phyloP scores from a whole-genome alignment of 1,140 invertebrate species.

The Drosophila azteca region DNA sequence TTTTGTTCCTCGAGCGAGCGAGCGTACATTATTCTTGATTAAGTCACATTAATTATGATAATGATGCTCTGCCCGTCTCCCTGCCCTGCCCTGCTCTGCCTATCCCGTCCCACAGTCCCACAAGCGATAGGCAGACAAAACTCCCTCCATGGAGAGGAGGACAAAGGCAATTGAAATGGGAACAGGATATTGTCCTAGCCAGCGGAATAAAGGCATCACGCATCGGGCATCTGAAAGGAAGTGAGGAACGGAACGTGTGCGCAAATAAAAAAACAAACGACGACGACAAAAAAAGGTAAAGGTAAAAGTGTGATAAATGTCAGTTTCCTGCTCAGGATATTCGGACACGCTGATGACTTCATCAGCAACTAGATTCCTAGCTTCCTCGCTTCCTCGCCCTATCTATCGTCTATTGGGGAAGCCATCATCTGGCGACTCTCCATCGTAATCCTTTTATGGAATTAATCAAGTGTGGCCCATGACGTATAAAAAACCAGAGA shows the following conservation, averaged over 20 bases:
- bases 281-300: conserved; percentile 25
- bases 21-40: conserved; percentile 80
- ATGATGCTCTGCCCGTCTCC: conserved; percentile 70
- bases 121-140: conserved; percentile 27
- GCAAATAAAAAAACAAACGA: conserved; percentile 64
- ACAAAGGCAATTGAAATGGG: conserved; percentile 79
- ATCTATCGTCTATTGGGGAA: conserved; percentile 45
- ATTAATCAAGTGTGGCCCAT: conserved; percentile 80
- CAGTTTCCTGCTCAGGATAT: conserved; percentile 82
- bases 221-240: conserved; percentile 34
- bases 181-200: conserved; percentile 67
- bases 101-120: conserved; percentile 33
- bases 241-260: conserved; percentile 56
- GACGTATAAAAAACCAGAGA: conserved; percentile 23
- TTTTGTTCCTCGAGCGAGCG: conserved; percentile 29
- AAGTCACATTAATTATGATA: conserved; percentile 83
- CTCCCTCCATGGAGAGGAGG: neutral
- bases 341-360: conserved; percentile 72
- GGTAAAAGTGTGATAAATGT: conserved; percentile 80
- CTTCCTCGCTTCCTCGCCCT: neutral
- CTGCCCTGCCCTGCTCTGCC: no score
- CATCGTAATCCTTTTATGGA: conserved; percentile 73
- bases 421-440: conserved; percentile 64
- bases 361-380: conserved; percentile 51
- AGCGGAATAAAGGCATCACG: conserved; percentile 3